Base-by-base conservation (phyloP, 2,797 vertebrate genomes). In the Petrocephalus sullivani region DNA sequence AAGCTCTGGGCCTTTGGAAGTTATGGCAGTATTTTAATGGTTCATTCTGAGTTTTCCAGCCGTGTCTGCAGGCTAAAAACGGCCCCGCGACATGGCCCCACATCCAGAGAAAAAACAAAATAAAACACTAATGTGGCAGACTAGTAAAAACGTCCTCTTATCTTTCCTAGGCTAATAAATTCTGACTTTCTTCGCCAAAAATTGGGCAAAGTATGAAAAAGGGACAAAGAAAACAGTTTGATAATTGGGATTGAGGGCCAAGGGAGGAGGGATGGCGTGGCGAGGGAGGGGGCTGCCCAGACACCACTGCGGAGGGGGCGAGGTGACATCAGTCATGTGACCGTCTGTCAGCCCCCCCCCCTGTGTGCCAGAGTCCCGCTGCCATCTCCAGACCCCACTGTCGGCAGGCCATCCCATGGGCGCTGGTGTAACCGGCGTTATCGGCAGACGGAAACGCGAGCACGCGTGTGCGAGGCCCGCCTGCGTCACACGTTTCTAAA, bases 121-220 rank as follows among this genome's bases (percentile, higher is more conserved):
- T 78, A 78, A 78, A 41, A 78, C 37, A 41, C 33, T 7, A 78
- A 88, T 89, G 92, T 91, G 88, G 89, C 56, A 1, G 84, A 0
- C 89, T 90, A 75, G 21, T 94, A 93, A 95, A 95, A 95, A 92
- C 85, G 94, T 95, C 94, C 92, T 88, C 91, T 95, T 95, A 95
- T 95, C 94, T 95, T 95, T 94, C 92, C 94, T 91, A 91, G 56
- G 54, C 53, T 83, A 90, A 87, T 95, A 94, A 94, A 94, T 95
- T 91, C 81, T 85, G 89, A 87, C 85, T 88, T 89, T 91, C 92
- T 91, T 23, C 89, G 91, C 91, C 92, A 90, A 91, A 88, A 91
- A 91, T 89, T 56, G 6, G 85, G 64, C 64, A 87, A 87, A 46
- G 54, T n/a, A 53, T 46, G 53, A 75, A 60, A 88, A 89, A 49